Evolutionary conservation across 2,113 vertebrate species (phyloP), one percentile per base, ranked within the genome.

Genomic region (Pteronura brasiliensis): DNA sequence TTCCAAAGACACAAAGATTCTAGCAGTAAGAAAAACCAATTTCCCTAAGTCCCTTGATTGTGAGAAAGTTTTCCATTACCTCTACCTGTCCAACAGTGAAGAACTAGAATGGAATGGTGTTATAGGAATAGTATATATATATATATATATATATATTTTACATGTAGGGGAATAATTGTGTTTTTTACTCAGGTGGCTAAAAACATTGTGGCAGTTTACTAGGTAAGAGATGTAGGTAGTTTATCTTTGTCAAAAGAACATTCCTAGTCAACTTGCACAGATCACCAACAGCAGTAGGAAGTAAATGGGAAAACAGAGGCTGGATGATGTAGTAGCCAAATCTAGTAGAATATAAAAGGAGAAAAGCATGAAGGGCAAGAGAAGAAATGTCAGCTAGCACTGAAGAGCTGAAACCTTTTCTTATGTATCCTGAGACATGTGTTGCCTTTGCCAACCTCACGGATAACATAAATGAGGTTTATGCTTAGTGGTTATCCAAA

Each of bases 241-340:
- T 94, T 72, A 55, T 96, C 67, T 90, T 94, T 97, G 69, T 96
- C 69, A 96, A 61, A 69, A 69, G n/a, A 74, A 72, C 55, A 74
- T 95, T 92, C 18, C 61, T 74, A 74, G 59, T 69, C 31, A 21
- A 59, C 44, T 52, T 15, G 4, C 20, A 61, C 69, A 90, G 55
- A 88, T 88, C 39, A 90, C 69, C 88, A 77, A 93, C 18, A 96
- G 14, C 61, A 80, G 34, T 49, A 36, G 61, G 69, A 90, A 96
- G 31, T 63, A 77, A 88, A 76, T 93, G 25, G 44, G 25, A 76
- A 90, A 69, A 93, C 17, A 80, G 25, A 92, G 31, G 7, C 47
- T 88, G 55, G 27, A 52, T 84, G 74, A 69, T 47, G 3, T 34
- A 65, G 21, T n/a, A 81, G 82, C 11, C 55, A 96, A 88, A 76